Percentiles rank a stretch among this genome's conserved stretches.
Evolutionary conservation across 2,113 vertebrate genomes (phyloP).

Genomic region (Sigmodon hispidus): DNA sequence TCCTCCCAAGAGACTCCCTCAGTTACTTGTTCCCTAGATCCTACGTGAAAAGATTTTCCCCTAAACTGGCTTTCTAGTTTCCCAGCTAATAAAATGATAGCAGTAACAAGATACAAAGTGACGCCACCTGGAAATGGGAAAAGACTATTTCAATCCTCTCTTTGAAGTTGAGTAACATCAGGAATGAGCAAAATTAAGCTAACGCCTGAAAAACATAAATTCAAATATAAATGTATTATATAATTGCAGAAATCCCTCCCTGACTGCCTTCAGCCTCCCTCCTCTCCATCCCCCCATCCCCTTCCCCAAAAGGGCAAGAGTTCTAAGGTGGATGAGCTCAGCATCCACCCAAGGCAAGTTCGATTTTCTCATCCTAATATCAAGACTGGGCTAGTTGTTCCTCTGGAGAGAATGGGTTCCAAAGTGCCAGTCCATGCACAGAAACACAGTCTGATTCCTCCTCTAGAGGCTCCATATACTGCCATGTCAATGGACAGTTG

Average conservation of each 20-base stretch:
- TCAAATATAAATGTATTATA: conserved; percentile 27
- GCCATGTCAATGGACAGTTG: too few relatives aligned
- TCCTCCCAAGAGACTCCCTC: neutral
- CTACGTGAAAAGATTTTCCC: neutral
- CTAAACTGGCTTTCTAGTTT: neutral
- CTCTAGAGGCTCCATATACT: too few relatives aligned
- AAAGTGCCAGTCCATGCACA: too few relatives aligned
- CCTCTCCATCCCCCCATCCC: too few relatives aligned
- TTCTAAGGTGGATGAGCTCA: too few relatives aligned
- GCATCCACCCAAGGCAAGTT: too few relatives aligned
- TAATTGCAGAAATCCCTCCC: conserved; percentile 56
- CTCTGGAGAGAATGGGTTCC: too few relatives aligned
- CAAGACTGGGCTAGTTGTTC: too few relatives aligned
- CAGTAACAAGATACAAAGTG: conserved; percentile 51
- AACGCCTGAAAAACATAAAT: conserved; percentile 34
- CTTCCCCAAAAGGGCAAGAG: too few relatives aligned
- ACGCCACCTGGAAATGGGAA: conserved; percentile 31
- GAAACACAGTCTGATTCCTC: too few relatives aligned
- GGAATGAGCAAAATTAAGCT: conserved; percentile 42
- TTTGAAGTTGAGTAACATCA: neutral
- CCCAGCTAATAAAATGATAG: neutral
- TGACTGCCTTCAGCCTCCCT: too few relatives aligned
- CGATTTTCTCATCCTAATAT: too few relatives aligned
- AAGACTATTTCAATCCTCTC: neutral
- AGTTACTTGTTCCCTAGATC: neutral